These are phyloP conservation scores for Augochlorella aurata DNA, from an alignment of 2,888 invertebrate species.

Conservation along the genomic window DNA sequence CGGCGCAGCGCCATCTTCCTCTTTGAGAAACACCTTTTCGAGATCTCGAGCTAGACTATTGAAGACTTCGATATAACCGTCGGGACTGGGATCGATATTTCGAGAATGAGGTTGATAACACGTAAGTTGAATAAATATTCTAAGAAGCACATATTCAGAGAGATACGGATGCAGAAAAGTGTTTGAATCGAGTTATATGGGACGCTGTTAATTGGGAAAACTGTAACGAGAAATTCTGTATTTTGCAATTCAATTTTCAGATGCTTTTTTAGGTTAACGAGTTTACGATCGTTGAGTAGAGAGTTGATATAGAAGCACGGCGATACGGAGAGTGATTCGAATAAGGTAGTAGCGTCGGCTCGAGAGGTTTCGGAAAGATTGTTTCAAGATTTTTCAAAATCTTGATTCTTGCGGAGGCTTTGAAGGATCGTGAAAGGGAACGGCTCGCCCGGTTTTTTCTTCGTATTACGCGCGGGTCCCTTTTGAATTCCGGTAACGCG, in stretches of 20 bases:
- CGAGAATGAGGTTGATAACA: not conserved
- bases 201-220: not conserved
- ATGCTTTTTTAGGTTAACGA: conserved; percentile 6
- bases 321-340: not conserved
- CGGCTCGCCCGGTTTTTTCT: conserved; percentile 1
- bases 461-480: conserved; percentile 19
- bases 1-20: conserved; percentile 33
- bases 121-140: conserved; percentile 7
- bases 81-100: conserved; percentile 16
- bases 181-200: not conserved
- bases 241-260: not conserved
- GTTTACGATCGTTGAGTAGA: no score
- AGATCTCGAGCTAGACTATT: conserved; percentile 27
- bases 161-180: not conserved
- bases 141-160: not conserved
- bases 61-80: conserved; percentile 27
- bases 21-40: conserved; percentile 15
- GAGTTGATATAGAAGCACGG: not conserved
- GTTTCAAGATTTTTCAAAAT: not conserved
- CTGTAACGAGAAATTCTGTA: not conserved
- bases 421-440: conserved; percentile 10
- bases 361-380: conserved; percentile 8
- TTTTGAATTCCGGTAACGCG: conserved; percentile 31
- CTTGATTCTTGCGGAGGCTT: not conserved
- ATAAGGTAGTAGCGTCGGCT: not conserved